Conservation (phyloP, 2,797 vertebrate genomes). For the Botia almorhae region DNA sequence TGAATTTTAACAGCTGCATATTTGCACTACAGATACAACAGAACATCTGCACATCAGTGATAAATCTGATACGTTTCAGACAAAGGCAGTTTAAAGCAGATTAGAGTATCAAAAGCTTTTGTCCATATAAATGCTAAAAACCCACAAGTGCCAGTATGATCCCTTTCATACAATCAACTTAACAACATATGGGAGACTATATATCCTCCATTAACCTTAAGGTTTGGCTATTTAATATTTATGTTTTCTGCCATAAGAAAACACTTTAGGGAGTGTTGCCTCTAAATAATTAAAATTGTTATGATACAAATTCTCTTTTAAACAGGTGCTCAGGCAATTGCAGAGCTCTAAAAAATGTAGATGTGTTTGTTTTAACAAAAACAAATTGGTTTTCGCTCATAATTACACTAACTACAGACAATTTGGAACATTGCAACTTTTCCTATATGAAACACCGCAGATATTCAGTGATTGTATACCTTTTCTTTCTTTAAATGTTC, state of each 20-base stretch:
- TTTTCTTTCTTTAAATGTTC: slow-evolving; percentile 5
- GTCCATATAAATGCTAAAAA: slow-evolving; percentile 26
- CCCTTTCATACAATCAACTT: slow-evolving; percentile 40
- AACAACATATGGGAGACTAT: slow-evolving; percentile 33
- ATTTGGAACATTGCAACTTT: neutral
- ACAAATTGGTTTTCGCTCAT: neutral
- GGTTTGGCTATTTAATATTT: slow-evolving; percentile 8
- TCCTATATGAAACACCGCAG: neutral
- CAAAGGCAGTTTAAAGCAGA: slow-evolving; percentile 42
- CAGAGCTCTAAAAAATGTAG: neutral
- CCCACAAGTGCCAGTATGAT: slow-evolving; percentile 19
- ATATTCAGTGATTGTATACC: neutral
- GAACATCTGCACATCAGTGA: slow-evolving; percentile 30
- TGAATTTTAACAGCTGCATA: slow-evolving; percentile 5
- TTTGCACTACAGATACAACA: slow-evolving; percentile 16
- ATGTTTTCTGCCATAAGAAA: neutral
- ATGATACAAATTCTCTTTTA: neutral
- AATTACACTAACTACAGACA: neutral
- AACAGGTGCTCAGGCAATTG: neutral
- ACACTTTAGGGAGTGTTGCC: neutral
- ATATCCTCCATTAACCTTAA: slow-evolving; percentile 32
- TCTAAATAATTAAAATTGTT: slow-evolving; percentile 7
- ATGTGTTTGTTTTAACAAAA: neutral
- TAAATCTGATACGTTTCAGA: slow-evolving; percentile 36
- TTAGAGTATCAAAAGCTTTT: slow-evolving; percentile 28